Evolutionary conservation across 2,888 invertebrate species (phyloP), one percentile per base, ranked within the genome.

Genomic region (Leptarthrus brevirostris): DNA sequence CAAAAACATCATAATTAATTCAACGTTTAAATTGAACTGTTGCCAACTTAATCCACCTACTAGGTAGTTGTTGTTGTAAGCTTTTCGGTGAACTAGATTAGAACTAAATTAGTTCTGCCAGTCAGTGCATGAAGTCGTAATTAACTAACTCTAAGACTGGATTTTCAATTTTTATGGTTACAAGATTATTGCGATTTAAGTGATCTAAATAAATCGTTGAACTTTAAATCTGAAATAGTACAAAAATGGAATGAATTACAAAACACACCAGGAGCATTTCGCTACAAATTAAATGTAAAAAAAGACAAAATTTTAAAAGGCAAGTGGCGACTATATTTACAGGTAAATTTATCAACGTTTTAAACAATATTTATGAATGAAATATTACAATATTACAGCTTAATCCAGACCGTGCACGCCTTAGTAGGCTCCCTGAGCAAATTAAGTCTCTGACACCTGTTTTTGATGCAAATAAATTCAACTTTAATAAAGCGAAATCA

Each of bases 401-500:
- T 2, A 95, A 95, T 83, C 85, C 89, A 1, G 89, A 93, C 73
- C 86, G 96, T 77, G 89, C 88, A 1, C 81, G 82, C 0, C 89
- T 92, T 71, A 87, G 95, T 74, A 88, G 96, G 75, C 83, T 85
- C 66, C 94, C 96, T 10, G 90, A 94, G 81, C 81, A 86, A 26
- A 91, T 96, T 74, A 81, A 84, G 24, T 87, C 87, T 72, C 85
- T 95, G 70, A 85, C 85, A 54, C 91, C 93, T 79, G 87, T 89
- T 2, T 96, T 95, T 83, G 88, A 93, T 81, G 83, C 86, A 2
- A 82, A 86, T 6, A 86, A 87, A 77, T 96, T 96, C 81, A 94
- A 96, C 86, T 96, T 96, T 79, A 93, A 89, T 3, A 92, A 92
- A 86, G 88, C 93, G 47, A 86, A 88, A 20, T 77, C 83, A 0